phyloP scores from a whole-genome alignment of 2,797 vertebrate genomes.

The Lutjanus campechanus region DNA sequence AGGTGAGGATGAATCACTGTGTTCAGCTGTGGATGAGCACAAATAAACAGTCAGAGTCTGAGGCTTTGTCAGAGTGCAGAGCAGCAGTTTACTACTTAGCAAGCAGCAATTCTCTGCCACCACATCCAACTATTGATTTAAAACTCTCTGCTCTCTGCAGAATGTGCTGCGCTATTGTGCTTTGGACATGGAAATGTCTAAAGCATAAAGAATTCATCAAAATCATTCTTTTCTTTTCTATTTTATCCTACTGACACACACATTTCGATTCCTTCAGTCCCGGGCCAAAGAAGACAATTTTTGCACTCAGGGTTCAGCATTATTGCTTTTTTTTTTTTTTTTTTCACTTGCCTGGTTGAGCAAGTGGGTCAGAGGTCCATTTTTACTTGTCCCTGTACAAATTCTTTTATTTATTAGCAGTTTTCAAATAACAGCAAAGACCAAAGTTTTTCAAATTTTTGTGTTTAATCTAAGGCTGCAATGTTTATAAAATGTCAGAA shows the following conservation, averaged over 20 bases:
- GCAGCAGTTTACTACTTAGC: background rate
- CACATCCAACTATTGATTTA: background rate
- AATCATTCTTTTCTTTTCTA: background rate
- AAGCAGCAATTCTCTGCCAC: background rate
- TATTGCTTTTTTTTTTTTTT: no score
- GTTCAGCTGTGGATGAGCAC: background rate
- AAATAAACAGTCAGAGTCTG: background rate
- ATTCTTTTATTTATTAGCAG: no score
- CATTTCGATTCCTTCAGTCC: no score
- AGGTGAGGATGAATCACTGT: background rate
- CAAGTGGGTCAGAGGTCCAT: no score
- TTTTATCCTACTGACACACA: background rate
- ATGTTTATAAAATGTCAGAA: no score
- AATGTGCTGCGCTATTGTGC: slow-evolving; percentile 1
- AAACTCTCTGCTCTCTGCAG: background rate
- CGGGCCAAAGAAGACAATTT: background rate
- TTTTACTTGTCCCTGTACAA: no score
- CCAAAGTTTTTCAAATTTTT: no score
- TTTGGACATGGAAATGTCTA: background rate
- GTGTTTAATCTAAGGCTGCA: no score
- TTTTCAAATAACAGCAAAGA: no score
- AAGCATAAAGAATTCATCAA: background rate
- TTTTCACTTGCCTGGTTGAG: no score
- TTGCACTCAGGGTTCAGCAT: background rate
- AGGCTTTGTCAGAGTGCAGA: background rate